Base-by-base conservation (phyloP, 2,113 vertebrate species). In the Cyanoramphus novaezelandiae region DNA sequence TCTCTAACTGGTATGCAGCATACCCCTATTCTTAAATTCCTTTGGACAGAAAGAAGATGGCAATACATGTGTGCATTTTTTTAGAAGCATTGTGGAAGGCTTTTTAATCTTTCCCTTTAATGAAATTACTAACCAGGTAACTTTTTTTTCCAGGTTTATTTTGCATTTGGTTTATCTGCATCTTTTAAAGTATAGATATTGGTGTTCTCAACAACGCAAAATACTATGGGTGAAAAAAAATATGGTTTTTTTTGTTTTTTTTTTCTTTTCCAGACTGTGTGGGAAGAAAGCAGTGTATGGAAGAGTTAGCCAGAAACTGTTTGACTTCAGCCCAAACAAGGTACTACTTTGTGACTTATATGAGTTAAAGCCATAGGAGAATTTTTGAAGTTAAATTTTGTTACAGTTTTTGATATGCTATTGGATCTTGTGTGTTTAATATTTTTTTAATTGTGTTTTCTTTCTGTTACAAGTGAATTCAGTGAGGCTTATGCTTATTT, bases 171-270 rank as follows among this genome's bases (percentile, higher is more conserved):
- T 62, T 65, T 57, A 41, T 63, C 57, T 75, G 25, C 1, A 37
- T 1, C 46, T 76, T 87, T 70, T 43, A 55, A 87, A 75, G 4
- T 35, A 20, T 13, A 68, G 20, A 50, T 82, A 33, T 7, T 50
- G 24, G 7, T 78, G 43, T 63, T 84, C 7, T 70, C 24, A 68
- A 53, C 6, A 23, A 25, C 14, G n/a, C 3, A 55, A 67, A 63
- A 68, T n/a, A 43, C 10, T 28, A 12, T 17, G 19, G 9, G 5
- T 20, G 3, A 0, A 7, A 21, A 13, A 9, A 24, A 78, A n/a
- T 41, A 39, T 5, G n/a, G n/a, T 17, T 2, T 29, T 27, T 28
- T 13, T 13, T 7, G 23, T 67, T 37, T 28, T 18, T 17, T 53
- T 43, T 21, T 50, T 27, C 41, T 37, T n/a, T 20, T 6, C 4